These are phyloP conservation scores for Ageneiosus marmoratus DNA, from an alignment of 2,113 vertebrate species.

Conservation along the genomic window DNA sequence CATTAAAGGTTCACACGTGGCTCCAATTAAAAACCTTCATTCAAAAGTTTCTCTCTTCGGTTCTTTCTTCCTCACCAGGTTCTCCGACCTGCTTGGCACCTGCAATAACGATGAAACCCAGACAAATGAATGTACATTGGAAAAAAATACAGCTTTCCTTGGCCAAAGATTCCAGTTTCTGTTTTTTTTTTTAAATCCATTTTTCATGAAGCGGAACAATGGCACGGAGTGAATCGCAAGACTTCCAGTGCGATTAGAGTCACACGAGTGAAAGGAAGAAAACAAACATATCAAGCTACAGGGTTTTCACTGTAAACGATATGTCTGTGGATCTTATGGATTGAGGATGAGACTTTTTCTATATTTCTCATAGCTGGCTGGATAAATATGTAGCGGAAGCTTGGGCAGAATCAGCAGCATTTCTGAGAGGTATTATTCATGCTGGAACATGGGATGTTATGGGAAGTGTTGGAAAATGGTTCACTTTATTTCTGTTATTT, in stretches of 20 bases:
- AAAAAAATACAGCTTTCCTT: background rate
- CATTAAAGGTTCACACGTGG: background rate
- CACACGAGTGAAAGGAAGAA: background rate
- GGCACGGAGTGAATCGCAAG: constrained; percentile 8
- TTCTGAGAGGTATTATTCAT: background rate
- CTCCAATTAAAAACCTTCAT: background rate
- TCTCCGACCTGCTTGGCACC: background rate
- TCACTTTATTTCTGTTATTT: background rate
- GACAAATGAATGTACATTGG: background rate
- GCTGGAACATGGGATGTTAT: background rate
- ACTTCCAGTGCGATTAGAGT: background rate
- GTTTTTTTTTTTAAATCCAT: constrained; percentile 51
- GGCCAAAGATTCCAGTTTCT: background rate
- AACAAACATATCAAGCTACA: constrained; percentile 5
- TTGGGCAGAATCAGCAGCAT: background rate
- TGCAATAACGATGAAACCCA: background rate
- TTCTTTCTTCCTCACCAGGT: background rate
- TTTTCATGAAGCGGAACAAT: constrained; percentile 53
- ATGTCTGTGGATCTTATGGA: background rate
- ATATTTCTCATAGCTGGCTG: background rate
- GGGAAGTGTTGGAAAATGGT: background rate
- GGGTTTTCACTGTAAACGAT: background rate
- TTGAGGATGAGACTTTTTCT: background rate
- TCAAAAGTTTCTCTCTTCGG: background rate
- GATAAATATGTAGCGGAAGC: background rate